Evolutionary conservation across 1,140 invertebrate species (phyloP).

Genomic region (Calycopis cecrops): DNA sequence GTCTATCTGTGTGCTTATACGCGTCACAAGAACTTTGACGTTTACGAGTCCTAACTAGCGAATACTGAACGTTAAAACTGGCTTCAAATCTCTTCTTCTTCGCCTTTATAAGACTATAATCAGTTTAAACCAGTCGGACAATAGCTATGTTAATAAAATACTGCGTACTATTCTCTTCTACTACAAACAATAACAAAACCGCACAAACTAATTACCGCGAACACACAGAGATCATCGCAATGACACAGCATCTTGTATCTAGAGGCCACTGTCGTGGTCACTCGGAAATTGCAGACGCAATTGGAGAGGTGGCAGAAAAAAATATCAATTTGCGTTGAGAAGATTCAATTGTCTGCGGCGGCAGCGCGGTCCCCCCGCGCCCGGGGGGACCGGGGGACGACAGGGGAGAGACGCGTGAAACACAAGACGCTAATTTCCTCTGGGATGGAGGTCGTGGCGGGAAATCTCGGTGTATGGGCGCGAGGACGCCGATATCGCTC

Average conservation of each 20-base stretch:
- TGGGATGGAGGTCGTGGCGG: conserved; percentile 40
- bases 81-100: too few relatives aligned
- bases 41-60: too few relatives aligned
- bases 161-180: too few relatives aligned
- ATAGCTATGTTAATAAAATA: too few relatives aligned
- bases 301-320: conserved; percentile 41
- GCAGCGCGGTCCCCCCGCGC: not conserved
- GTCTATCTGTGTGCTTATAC: too few relatives aligned
- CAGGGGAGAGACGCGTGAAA: conserved; percentile 37
- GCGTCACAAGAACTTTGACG: too few relatives aligned
- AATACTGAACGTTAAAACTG: too few relatives aligned
- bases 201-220: conserved; percentile 10
- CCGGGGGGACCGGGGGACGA: not conserved
- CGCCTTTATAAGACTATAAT: too few relatives aligned
- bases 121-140: too few relatives aligned
- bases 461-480: conserved; percentile 38
- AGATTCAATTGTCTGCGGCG: conserved; percentile 46
- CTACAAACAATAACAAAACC: conserved; percentile 14
- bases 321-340: conserved; percentile 45
- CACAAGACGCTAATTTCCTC: conserved; percentile 58
- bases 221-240: conserved; percentile 4
- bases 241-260: conserved; percentile 19
- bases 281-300: conserved; percentile 40
- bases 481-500: conserved; percentile 17
- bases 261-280: conserved; percentile 18